Percentiles rank a stretch among this genome's conserved stretches.
Evolutionary conservation across 2,888 invertebrate species (phyloP).

Genomic region (Hymenopus coronatus): DNA sequence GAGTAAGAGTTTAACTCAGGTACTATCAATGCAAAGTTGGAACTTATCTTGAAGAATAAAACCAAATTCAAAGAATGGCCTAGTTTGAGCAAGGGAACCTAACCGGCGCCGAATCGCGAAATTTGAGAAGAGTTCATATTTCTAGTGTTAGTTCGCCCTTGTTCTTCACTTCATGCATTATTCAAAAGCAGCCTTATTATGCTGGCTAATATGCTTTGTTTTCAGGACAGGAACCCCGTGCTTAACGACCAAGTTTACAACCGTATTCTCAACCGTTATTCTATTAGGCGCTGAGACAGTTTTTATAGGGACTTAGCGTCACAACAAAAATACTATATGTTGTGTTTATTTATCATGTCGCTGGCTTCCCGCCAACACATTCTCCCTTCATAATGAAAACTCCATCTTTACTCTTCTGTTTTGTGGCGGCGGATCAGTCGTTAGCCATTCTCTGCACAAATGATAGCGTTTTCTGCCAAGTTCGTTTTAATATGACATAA

Average conservation of each 20-base stretch:
- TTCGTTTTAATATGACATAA: not conserved
- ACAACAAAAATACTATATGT: not conserved
- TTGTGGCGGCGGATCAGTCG: not conserved
- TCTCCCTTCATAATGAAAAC: not conserved
- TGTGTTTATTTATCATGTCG: not conserved
- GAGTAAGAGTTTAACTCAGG: too few species aligned
- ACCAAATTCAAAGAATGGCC: too few species aligned
- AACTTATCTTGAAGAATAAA: too few species aligned
- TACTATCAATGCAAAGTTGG: too few species aligned
- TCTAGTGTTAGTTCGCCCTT: not conserved
- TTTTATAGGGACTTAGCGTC: not conserved
- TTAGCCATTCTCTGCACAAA: not conserved
- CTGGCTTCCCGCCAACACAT: not conserved
- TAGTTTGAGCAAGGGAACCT: too few species aligned
- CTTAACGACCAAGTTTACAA: not conserved
- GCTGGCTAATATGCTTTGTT: not conserved
- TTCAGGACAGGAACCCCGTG: not conserved
- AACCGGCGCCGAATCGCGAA: too few species aligned
- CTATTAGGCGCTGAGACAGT: not conserved
- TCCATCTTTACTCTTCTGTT: not conserved
- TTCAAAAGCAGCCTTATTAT: not conserved
- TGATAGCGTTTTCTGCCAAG: not conserved
- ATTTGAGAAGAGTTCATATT: not conserved
- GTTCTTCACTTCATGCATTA: not conserved
- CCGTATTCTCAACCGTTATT: not conserved